Percentiles rank a stretch among this genome's conserved stretches.
phyloP scores from a whole-genome alignment of 92 coral and sea anemone species.

The Palythoa heliodiscus region DNA sequence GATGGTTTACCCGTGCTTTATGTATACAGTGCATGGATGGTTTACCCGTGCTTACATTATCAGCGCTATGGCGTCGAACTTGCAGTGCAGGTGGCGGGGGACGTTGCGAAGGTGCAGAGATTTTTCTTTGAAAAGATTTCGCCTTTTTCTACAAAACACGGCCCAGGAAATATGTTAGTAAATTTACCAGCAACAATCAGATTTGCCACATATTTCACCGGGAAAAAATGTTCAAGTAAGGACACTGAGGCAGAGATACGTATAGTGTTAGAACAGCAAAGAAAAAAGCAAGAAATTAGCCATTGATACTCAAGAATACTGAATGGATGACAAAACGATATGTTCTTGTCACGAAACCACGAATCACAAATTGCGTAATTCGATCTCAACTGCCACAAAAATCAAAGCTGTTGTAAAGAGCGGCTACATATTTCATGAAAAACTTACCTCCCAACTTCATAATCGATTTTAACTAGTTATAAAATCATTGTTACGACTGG shows the following conservation, averaged over 20 bases:
- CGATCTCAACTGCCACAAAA: neutral
- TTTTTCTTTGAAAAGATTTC: constrained; percentile 29
- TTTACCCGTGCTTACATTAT: constrained; percentile 55
- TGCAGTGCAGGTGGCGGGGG: constrained; percentile 45
- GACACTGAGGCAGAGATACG: neutral
- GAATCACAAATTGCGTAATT: neutral
- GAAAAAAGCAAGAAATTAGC: neutral
- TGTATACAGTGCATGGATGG: neutral
- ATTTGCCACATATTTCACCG: neutral
- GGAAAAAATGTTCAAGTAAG: neutral
- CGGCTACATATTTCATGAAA: neutral
- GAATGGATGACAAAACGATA: neutral
- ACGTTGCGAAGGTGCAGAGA: constrained; percentile 25
- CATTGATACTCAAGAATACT: neutral
- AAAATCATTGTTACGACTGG: no score
- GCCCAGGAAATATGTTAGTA: constrained; percentile 30
- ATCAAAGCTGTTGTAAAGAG: neutral
- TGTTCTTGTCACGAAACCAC: neutral
- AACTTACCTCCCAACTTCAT: neutral
- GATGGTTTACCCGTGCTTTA: neutral
- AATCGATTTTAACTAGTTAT: no score
- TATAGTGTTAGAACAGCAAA: neutral
- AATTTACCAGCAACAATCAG: neutral
- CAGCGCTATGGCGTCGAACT: constrained; percentile 60
- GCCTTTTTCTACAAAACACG: constrained; percentile 37